Evolutionary conservation across 2,797 vertebrate species (phyloP).

Genomic region (Cossypha polioptera): DNA sequence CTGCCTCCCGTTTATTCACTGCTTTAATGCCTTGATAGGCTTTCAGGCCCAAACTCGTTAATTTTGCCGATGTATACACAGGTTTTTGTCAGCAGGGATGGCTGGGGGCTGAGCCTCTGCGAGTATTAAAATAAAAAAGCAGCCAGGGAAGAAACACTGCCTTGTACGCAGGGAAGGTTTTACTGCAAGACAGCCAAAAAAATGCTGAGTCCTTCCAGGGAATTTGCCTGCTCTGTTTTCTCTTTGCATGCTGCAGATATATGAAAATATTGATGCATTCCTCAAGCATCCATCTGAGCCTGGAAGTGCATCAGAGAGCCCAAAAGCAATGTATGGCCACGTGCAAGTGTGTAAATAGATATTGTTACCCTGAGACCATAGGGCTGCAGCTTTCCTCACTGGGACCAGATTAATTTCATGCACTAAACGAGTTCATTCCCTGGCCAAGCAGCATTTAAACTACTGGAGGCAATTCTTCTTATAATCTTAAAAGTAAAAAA

Average conservation of each 20-base stretch:
- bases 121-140: not conserved
- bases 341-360: not conserved
- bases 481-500: not conserved
- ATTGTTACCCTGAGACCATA: not conserved
- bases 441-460: conserved; percentile 47
- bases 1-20: not conserved
- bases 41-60: not conserved
- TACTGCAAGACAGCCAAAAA: not conserved
- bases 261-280: not conserved
- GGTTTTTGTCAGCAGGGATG: not conserved
- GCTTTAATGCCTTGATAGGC: not conserved
- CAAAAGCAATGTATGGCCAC: rapidly evolving
- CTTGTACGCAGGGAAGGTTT: not conserved
- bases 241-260: not conserved
- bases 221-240: not conserved
- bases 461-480: not conserved
- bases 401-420: conserved; percentile 34
- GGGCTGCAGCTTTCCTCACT: conserved; percentile 2
- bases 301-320: not conserved
- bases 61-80: not conserved
- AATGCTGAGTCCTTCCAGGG: not conserved
- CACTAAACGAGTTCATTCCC: conserved; percentile 62
- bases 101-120: not conserved
- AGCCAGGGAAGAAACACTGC: not conserved
- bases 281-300: not conserved